Conservation (phyloP, 2,113 vertebrate genomes). For the Blennius ocellaris region DNA sequence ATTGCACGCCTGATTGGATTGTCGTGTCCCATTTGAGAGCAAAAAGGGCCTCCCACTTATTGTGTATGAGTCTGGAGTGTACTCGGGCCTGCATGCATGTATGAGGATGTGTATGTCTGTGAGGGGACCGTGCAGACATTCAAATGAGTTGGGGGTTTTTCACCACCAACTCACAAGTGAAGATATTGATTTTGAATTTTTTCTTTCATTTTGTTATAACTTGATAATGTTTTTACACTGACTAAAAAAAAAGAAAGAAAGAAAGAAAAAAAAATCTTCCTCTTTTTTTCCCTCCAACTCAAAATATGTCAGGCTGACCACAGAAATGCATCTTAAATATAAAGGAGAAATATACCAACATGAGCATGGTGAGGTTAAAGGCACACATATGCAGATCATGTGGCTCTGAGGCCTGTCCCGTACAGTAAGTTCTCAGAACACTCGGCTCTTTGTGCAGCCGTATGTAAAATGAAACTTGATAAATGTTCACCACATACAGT, state of each 20-base stretch:
- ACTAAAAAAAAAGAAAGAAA: background rate
- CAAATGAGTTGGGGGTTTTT: constrained; percentile 6
- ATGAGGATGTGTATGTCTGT: background rate
- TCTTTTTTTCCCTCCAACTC: constrained; percentile 34
- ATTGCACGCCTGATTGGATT: constrained; percentile 77
- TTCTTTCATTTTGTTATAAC: constrained; percentile 37
- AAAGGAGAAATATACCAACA: constrained; percentile 54
- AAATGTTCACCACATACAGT: constrained; percentile 68
- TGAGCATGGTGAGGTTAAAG: constrained; percentile 48
- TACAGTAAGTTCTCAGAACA: constrained; percentile 63
- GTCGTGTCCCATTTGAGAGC: constrained; percentile 61
- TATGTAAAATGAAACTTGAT: constrained; percentile 71
- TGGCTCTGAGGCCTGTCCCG: constrained; percentile 58
- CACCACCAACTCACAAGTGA: background rate
- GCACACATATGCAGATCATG: constrained; percentile 67
- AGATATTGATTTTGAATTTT: background rate
- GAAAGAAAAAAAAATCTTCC: constrained; percentile 29
- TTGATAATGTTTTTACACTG: constrained; percentile 1
- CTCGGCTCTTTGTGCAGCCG: constrained; percentile 65
- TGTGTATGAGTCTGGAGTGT: constrained; percentile 35
- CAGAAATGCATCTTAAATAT: constrained; percentile 44
- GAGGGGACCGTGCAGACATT: background rate
- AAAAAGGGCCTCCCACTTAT: constrained; percentile 53
- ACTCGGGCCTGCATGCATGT: background rate
- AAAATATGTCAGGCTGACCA: constrained; percentile 48